A percentile compares a stretch with the other conserved stretches of the same genome.
Evolutionary conservation across 2,113 vertebrate species (phyloP).

Genomic region (Oplegnathus fasciatus): DNA sequence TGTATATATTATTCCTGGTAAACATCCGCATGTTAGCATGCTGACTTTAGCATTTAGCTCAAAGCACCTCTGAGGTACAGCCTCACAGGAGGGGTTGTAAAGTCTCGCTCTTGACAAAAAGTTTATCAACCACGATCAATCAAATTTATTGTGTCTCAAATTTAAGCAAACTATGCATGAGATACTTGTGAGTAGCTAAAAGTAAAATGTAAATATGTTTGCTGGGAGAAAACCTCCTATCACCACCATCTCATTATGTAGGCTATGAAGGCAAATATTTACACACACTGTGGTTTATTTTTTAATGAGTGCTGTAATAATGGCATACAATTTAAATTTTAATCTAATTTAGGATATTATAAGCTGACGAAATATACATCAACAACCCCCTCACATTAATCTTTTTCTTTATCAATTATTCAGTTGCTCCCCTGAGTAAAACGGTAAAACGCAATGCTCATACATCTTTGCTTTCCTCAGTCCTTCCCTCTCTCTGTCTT

Average conservation of each 20-base stretch:
- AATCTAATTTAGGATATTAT: conserved; percentile 60
- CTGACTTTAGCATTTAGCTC: not conserved
- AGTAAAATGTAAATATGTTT: not conserved
- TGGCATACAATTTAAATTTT: conserved; percentile 31
- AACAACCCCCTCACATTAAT: conserved; percentile 44
- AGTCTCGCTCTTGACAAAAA: not conserved
- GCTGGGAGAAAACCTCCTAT: not conserved
- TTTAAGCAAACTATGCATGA: not conserved
- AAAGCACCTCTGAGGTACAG: not conserved
- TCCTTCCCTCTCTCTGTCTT: conserved; percentile 8
- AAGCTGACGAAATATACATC: conserved; percentile 24
- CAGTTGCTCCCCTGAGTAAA: conserved; percentile 31
- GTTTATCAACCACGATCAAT: not conserved
- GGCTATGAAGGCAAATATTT: conserved; percentile 19
- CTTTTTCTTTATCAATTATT: conserved; percentile 70
- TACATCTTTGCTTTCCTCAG: conserved; percentile 22
- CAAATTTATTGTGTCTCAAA: not conserved
- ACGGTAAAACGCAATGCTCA: conserved; percentile 19
- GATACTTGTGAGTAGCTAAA: not conserved
- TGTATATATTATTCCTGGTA: not conserved
- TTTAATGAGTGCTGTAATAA: conserved; percentile 48
- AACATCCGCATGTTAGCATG: not conserved
- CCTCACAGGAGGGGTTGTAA: not conserved
- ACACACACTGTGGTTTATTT: not conserved
- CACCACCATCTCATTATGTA: not conserved